Evolutionary conservation across 2,888 invertebrate genomes (phyloP), one percentile per base, ranked within the genome.

Genomic region (Callinectes sapidus): DNA sequence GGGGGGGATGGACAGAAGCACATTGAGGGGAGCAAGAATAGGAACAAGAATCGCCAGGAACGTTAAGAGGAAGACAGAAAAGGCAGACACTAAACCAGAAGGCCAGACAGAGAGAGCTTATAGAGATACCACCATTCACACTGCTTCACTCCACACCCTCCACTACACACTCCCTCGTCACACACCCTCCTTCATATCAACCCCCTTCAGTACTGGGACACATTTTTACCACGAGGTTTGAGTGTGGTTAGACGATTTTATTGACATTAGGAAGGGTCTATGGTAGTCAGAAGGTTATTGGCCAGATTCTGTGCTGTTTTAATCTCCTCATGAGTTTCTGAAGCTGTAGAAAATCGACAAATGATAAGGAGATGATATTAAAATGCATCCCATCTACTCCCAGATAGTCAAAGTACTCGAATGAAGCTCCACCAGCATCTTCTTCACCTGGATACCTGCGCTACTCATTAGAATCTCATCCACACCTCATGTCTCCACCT

Each of bases 11-110:
- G 18, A 61, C 2, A 23, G 28, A 10, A 39, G 39, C n/a, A 71
- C 71, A n/a, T n/a, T 1, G n/a, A 71, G 71, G 71, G 28, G 28
- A n/a, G 71, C 28, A 71, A 71, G 71, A 71, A 71, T 28, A 23
- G 55, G 90, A 28, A 39, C n/a, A 48, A 90, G 35, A 77, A 61
- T 66, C 35, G 18, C 0, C 35, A 16, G 90, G 90, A 90, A 88
- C 54, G 88, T 88, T 55, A 55, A 88, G 88, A 32, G 88, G 88
- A 88, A 88, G 54, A 88, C 28, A 32, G 88, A 88, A 42, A 42
- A 88, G 28, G 61, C 42, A n/a, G 88, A 55, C 32, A n/a, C 87
- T n/a, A 54, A 71, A 48, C 48, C 87, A 48, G 71, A 28, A 35
- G 81, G 5, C 81, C 6, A 28, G 10, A 23, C 28, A 18, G 71